Evolutionary conservation across 2,797 vertebrate genomes (phyloP), one percentile per base, ranked within the genome.

Genomic region (Esox masquinongy): DNA sequence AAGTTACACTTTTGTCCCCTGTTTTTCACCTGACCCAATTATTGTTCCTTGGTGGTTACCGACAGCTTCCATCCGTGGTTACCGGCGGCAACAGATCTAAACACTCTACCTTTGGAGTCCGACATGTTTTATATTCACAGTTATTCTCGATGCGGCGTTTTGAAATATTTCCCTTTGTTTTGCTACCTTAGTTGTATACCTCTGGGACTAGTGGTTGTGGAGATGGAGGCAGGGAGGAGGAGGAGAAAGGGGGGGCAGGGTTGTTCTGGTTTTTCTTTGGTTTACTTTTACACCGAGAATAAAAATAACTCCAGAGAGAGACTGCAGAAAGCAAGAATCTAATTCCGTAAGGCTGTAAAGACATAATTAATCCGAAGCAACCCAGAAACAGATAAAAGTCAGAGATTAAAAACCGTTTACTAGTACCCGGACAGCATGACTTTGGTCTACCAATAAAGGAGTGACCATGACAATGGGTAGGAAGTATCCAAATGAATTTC

Each of bases 1-100:
- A 84, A 88, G 83, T 87, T 71, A 69, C 83, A 88, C 80, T 88
- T 88, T 80, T 88, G 43, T 56, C 56, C 36, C 67, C 70, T 61
- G 76, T 70, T 72, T 85, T 77, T 80, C 73, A 82, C 84, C 86
- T 91, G 90, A 92, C 91, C 90, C 88, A 90, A 92, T 93, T 93
- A 92, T 79, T 79, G 75, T 78, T 80, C 76, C 77, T 81, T 39
- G 15, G 75, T 70, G 75, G 63, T 36, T 68, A 43, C 56, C 22
- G 56, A 24, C 56, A 24, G 56, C 11, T 12, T 61, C 22, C 56
- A 24, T 26, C 56, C 56, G 73, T 74, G 75, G 63, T 36, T 68
- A 53, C 34, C 71, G 70, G 47, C 61, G 34, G 51, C 80, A 85
- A 80, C 75, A 78, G 72, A 74, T 61, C 74, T 82, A 74, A 72